A percentile compares a stretch with the other conserved stretches of the same genome.
Conservation (phyloP, 2,113 vertebrate species). For the Ptilonorhynchus violaceus region DNA sequence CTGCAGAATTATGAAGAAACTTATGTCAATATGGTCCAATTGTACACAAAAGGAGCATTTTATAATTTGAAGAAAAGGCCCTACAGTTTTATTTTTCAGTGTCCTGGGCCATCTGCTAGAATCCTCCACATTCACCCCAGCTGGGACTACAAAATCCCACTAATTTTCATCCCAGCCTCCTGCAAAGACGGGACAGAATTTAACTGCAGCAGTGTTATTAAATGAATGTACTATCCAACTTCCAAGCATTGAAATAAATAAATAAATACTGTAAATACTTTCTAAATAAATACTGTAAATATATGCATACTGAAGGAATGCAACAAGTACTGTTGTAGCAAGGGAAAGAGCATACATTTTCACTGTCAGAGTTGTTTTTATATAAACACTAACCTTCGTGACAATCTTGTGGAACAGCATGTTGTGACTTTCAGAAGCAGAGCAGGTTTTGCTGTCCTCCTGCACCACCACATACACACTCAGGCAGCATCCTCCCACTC, state of each 20-base stretch:
- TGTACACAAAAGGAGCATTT: neutral
- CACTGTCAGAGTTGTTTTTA: conserved; percentile 6
- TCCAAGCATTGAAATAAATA: neutral
- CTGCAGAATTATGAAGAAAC: neutral
- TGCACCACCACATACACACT: neutral
- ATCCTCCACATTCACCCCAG: neutral
- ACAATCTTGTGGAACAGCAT: neutral
- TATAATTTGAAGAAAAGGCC: neutral
- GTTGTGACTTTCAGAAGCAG: conserved; percentile 14
- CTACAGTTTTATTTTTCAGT: neutral
- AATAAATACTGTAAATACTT: neutral
- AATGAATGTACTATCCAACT: neutral
- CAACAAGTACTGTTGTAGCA: neutral
- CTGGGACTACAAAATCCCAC: neutral
- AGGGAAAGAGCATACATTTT: neutral
- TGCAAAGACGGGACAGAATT: neutral
- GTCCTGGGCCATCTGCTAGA: neutral
- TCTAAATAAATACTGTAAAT: neutral
- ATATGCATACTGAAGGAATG: neutral
- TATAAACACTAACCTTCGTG: conserved; percentile 6
- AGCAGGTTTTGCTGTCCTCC: neutral
- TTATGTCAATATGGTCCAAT: neutral
- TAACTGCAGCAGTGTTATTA: neutral
- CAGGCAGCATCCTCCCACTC: neutral
- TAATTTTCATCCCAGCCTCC: neutral